phyloP scores from a whole-genome alignment of 2,888 invertebrate species.

The Hirtodrosophila alboralis region DNA sequence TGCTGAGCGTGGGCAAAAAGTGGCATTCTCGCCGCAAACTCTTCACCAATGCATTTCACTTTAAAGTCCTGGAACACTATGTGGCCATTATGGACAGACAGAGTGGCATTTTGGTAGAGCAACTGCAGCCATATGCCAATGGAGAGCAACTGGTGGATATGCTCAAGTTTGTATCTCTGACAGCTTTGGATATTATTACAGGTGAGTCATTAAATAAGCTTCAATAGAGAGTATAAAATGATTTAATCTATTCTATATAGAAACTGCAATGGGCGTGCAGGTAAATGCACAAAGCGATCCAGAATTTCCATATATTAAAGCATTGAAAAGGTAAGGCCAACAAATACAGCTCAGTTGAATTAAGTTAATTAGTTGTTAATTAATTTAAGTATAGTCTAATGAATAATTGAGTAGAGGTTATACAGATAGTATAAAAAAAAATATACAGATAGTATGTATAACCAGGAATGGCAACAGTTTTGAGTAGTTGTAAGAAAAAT shows the following conservation, averaged over 20 bases:
- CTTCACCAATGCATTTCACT: conserved; percentile 91
- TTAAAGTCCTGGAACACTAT: conserved; percentile 89
- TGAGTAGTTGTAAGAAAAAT: too few species aligned
- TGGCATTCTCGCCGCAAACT: conserved; percentile 89
- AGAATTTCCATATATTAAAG: conserved; percentile 88
- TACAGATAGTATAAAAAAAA: too few species aligned
- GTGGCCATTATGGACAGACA: conserved; percentile 88
- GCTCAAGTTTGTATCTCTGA: conserved; percentile 86
- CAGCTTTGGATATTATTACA: conserved; percentile 86
- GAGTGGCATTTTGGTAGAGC: conserved; percentile 86
- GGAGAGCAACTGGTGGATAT: conserved; percentile 85
- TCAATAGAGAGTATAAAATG: too few species aligned
- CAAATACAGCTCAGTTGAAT: too few species aligned
- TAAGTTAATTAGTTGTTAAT: too few species aligned
- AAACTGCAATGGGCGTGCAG: conserved; percentile 73
- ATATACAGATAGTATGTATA: too few species aligned
- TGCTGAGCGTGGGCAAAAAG: conserved; percentile 82
- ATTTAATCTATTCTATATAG: conserved; percentile 25
- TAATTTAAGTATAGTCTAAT: too few species aligned
- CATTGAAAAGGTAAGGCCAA: conserved; percentile 86
- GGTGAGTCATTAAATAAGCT: conserved; percentile 31
- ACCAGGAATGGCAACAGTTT: too few species aligned
- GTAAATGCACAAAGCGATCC: conserved; percentile 85
- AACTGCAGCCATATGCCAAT: conserved; percentile 84
- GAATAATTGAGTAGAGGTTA: too few species aligned